Conservation (phyloP, 2,113 vertebrate genomes). For the Bolborhynchus lineola region DNA sequence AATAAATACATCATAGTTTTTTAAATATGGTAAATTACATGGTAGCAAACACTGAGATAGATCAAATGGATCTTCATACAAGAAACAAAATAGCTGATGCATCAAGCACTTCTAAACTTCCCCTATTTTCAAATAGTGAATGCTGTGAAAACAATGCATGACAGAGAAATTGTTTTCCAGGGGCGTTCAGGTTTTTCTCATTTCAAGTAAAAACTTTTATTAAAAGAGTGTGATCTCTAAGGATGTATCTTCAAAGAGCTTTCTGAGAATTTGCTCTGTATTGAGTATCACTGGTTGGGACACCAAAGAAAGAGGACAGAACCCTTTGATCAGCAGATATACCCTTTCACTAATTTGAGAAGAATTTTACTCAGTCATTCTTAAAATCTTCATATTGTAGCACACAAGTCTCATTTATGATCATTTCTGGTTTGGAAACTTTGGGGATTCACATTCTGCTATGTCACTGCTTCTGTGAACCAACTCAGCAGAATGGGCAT, state of each 20-base stretch:
- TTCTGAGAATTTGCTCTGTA: not conserved
- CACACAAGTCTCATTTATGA: not conserved
- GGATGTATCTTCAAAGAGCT: not conserved
- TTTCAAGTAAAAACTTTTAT: not conserved
- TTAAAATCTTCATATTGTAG: not conserved
- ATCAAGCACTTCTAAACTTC: not conserved
- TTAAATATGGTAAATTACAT: not conserved
- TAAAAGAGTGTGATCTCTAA: not conserved
- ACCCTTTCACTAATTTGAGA: not conserved
- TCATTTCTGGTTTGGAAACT: not conserved
- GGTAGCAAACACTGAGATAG: not conserved
- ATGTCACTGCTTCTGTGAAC: not conserved
- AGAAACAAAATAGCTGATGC: not conserved
- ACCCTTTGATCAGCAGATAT: not conserved
- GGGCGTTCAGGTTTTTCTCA: not conserved
- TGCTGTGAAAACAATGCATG: not conserved
- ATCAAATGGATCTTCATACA: not conserved
- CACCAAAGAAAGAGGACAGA: not conserved
- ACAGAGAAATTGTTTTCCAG: not conserved
- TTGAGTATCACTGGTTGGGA: not conserved
- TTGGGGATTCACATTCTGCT: fast-evolving
- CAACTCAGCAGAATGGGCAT: not conserved
- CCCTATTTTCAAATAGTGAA: not conserved
- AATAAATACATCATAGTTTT: not conserved
- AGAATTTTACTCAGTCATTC: not conserved